Evolutionary conservation across 2,113 vertebrate genomes (phyloP).

Genomic region (Limanda limanda): DNA sequence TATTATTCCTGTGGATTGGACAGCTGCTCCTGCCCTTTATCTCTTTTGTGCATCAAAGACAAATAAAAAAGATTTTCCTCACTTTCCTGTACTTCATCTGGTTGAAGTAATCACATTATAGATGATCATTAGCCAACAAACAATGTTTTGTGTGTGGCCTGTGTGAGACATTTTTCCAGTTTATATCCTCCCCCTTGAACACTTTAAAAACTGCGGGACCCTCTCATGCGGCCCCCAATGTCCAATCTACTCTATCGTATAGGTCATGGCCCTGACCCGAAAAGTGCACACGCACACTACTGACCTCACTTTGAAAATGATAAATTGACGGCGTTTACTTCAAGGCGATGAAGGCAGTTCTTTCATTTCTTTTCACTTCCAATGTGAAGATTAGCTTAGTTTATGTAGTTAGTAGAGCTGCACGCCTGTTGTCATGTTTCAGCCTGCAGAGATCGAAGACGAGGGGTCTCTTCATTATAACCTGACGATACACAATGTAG

Average conservation of each 20-base stretch:
- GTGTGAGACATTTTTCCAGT: background rate
- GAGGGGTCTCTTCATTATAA: background rate
- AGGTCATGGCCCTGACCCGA: background rate
- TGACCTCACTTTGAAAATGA: slow-evolving; percentile 4
- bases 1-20: background rate
- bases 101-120: background rate
- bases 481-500: background rate
- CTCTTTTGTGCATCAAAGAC: background rate
- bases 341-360: background rate
- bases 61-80: background rate
- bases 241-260: slow-evolving; percentile 1
- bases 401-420: background rate
- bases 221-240: background rate
- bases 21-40: background rate
- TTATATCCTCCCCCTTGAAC: background rate
- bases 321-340: slow-evolving; percentile 1
- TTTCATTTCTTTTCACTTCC: background rate
- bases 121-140: background rate
- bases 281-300: background rate
- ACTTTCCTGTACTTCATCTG: background rate
- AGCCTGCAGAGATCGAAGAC: background rate
- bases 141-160: background rate
- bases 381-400: too few relatives aligned
- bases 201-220: background rate
- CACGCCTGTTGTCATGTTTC: too few relatives aligned